phyloP scores from a whole-genome alignment of 2,113 vertebrate species.

The Coturnix japonica region DNA sequence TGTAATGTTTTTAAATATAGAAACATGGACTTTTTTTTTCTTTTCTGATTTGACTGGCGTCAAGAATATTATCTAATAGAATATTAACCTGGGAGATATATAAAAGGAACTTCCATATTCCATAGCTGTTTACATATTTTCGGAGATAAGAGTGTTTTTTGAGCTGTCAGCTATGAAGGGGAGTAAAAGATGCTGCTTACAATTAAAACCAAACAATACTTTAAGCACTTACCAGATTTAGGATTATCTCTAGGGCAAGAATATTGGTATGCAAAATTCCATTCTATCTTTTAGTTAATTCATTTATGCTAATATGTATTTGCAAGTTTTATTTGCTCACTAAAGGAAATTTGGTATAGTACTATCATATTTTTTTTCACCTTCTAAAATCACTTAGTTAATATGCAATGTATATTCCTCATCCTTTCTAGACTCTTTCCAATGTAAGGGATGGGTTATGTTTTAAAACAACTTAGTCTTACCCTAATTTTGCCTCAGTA shows the following conservation, averaged over 20 bases:
- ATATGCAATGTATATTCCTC: not conserved
- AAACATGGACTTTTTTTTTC: not conserved
- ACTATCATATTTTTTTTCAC: not conserved
- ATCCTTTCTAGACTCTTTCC: not conserved
- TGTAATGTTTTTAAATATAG: not conserved
- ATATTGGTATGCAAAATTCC: not conserved
- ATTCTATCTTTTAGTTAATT: not conserved
- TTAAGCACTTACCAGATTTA: not conserved
- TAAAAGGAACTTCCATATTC: constrained; percentile 1
- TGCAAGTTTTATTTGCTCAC: not conserved
- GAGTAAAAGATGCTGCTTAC: not conserved
- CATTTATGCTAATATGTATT: not conserved
- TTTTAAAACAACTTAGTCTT: not conserved
- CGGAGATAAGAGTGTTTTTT: constrained; percentile 22
- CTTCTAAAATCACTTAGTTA: not conserved
- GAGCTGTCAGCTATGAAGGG: not conserved
- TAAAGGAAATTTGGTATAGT: not conserved
- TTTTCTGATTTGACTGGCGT: constrained; percentile 18
- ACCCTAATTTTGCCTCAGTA: not conserved
- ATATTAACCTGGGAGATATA: constrained; percentile 29
- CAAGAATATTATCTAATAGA: not conserved
- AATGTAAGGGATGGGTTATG: not conserved
- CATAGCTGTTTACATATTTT: constrained; percentile 18
- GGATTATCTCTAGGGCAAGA: not conserved
- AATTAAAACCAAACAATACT: not conserved